Evolutionary conservation across 1,140 invertebrate genomes (phyloP), one percentile per base, ranked within the genome.

Genomic region (fruit fly (Drosophila melanogaster)): DNA sequence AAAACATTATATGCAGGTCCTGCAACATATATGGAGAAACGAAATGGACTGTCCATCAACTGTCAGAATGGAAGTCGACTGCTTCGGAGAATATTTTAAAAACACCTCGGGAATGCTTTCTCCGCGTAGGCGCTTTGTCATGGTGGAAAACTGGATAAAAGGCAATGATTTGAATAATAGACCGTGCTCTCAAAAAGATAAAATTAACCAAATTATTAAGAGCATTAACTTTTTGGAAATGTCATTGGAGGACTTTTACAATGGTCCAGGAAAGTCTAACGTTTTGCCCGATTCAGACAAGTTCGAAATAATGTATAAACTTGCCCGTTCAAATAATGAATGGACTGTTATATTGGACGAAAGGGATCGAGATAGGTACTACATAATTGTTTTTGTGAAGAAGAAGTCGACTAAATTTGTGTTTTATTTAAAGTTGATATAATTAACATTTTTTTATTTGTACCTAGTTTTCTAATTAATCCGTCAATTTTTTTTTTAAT

Each of bases 201-300:
- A 22, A 19, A 43, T 43, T 43, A 43, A 6, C 17, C 2, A 43
- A 10, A 43, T 43, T 10, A 8, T 43, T 8, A 43, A 43, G 19
- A 43, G 41, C 17, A 43, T 46, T 46, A 11, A 22, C 17, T 44
- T 22, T 44, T 2, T 22, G 15, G 3, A 22, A 22, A 22, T 44
- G 10, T 22, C 43, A 2, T 17, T 43, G 6, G 17, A 43, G 1
- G 41, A 43, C 8, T 53, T 61, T 33, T 33, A 26, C 10, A 6
- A 30, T 15, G 59, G 59, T 3, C 37, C 59, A 3, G 38, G 14
- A 54, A 33, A 54, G 7, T 61, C 50, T 4, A 43, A 43, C 6
- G 10, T 54, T 7, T 55, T 61, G 37, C 7, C 38, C 8, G 49
- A 61, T 19, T 22, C 8, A n/a, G 51, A 19, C 12, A 61, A 53